Conservation (phyloP, 2,113 vertebrate species). For the Hippotragus niger region DNA sequence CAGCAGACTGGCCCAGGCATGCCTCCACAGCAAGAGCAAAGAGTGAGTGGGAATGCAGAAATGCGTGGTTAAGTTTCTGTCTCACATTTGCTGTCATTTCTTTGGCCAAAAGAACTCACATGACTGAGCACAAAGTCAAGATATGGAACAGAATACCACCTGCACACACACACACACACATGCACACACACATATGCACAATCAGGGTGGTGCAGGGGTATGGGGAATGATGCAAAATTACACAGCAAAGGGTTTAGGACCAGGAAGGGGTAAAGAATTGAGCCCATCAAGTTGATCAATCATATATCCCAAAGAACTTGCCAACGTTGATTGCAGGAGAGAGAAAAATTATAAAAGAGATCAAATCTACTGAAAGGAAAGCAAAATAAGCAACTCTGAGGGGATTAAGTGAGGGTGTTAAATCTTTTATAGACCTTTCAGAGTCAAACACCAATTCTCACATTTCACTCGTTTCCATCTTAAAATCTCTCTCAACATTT, state of each 20-base stretch:
- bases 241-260: neutral
- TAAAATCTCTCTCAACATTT: neutral
- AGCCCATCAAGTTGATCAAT: neutral
- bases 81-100: neutral
- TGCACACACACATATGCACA: neutral
- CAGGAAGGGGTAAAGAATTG: neutral
- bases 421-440: neutral
- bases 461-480: neutral
- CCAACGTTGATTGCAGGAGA: neutral
- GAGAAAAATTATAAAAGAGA: neutral
- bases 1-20: neutral
- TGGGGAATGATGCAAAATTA: neutral
- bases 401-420: neutral
- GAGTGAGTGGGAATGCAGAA: neutral
- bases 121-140: neutral
- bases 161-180: neutral
- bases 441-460: neutral
- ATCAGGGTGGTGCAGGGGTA: neutral
- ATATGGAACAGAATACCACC: neutral
- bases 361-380: neutral
- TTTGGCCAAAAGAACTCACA: neutral
- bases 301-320: neutral
- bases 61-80: neutral
- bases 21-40: neutral
- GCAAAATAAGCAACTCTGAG: neutral